Percentiles rank a stretch among this genome's conserved stretches.
Evolutionary conservation across 2,888 invertebrate genomes (phyloP).

Genomic region (Ptychoptera albimana): DNA sequence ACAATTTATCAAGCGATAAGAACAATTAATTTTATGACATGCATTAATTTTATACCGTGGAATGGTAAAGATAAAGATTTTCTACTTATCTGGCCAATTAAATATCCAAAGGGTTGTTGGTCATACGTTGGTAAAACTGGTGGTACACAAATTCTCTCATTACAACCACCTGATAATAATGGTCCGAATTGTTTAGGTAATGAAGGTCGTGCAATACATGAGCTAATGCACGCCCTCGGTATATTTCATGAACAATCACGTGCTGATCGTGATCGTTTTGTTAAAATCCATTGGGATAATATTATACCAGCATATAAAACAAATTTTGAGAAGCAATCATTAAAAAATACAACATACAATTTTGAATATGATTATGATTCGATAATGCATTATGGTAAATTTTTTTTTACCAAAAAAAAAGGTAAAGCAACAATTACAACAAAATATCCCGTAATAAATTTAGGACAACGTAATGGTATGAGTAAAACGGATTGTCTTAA

Average conservation of each 20-base stretch:
- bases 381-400: constrained; percentile 63
- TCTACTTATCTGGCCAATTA: constrained; percentile 46
- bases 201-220: constrained; percentile 62
- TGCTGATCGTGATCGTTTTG: constrained; percentile 55
- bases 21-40: constrained; percentile 48
- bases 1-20: too few species aligned
- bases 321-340: constrained; percentile 48
- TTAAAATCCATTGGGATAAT: constrained; percentile 52
- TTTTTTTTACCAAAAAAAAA: too few species aligned
- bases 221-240: constrained; percentile 65
- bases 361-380: constrained; percentile 64
- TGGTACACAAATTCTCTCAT: constrained; percentile 54
- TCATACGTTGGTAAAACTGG: constrained; percentile 60
- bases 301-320: constrained; percentile 36
- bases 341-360: constrained; percentile 44
- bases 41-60: constrained; percentile 46
- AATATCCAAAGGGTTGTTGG: constrained; percentile 55
- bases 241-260: constrained; percentile 69
- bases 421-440: too few species aligned
- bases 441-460: too few species aligned
- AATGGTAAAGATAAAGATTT: constrained; percentile 45
- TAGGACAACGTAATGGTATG: too few species aligned
- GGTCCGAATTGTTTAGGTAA: constrained; percentile 47
- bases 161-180: constrained; percentile 43
- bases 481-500: too few species aligned